These are phyloP conservation scores for Empis livida DNA, from an alignment of 2,888 invertebrate genomes.

Conservation along the genomic window DNA sequence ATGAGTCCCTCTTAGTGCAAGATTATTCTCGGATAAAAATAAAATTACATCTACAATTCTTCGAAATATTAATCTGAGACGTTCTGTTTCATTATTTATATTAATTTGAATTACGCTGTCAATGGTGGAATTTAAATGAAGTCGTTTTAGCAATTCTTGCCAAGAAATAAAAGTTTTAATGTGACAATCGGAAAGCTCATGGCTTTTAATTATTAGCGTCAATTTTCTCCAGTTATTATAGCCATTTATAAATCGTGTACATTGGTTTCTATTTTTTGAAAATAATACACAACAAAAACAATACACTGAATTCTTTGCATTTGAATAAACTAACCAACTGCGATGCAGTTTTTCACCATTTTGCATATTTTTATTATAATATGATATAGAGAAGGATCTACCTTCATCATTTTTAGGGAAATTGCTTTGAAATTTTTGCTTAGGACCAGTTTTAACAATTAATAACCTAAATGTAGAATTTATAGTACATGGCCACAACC, in stretches of 20 bases:
- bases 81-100: not conserved
- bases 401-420: not conserved
- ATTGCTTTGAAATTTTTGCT: not conserved
- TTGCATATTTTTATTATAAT: not conserved
- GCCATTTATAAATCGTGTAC: not conserved
- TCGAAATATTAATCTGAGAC: not conserved
- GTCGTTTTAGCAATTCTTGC: not conserved
- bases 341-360: not conserved
- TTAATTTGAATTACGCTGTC: not conserved
- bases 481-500: not conserved
- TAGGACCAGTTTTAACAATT: not conserved
- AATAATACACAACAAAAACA: not conserved
- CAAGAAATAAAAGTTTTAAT: not conserved
- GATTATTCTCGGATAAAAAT: not conserved
- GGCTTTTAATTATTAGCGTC: not conserved
- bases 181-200: not conserved
- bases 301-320: not conserved
- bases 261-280: not conserved
- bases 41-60: not conserved
- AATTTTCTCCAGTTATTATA: not conserved
- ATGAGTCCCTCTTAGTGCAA: not conserved
- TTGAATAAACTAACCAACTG: not conserved
- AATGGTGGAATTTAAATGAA: not conserved
- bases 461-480: not conserved
- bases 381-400: not conserved